Evolutionary conservation across 1,140 invertebrate species (phyloP).

Genomic region (Andrena cerasifolii): DNA sequence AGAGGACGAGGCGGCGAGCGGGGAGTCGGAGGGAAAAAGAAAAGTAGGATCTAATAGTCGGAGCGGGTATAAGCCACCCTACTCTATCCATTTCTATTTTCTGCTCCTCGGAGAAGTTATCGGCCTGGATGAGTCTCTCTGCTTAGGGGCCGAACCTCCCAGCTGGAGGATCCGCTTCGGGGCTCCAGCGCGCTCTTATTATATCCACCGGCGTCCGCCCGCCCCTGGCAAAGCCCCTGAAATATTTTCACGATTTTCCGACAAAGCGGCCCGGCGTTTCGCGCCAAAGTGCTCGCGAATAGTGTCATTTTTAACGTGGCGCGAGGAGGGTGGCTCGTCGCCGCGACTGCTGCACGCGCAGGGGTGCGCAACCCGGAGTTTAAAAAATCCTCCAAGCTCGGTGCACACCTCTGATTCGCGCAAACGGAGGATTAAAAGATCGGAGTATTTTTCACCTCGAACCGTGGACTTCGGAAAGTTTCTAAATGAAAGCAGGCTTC

Average conservation of each 20-base stretch:
- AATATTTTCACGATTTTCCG: conserved; percentile 75
- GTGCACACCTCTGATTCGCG: too few species aligned
- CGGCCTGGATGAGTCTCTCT: conserved; percentile 30
- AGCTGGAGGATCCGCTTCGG: conserved; percentile 1
- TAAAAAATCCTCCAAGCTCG: too few species aligned
- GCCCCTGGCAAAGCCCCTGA: conserved; percentile 66
- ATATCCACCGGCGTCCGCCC: conserved; percentile 60
- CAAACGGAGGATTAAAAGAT: too few species aligned
- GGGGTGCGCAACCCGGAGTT: conserved; percentile 29
- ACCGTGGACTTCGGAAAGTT: too few species aligned
- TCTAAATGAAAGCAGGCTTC: too few species aligned
- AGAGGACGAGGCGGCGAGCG: background rate
- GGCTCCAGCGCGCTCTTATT: conserved; percentile 63
- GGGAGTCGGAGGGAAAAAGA: background rate
- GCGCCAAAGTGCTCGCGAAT: conserved; percentile 75
- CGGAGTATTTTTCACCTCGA: too few species aligned
- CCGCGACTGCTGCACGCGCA: background rate
- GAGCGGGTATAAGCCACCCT: conserved; percentile 29
- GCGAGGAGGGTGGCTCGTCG: background rate
- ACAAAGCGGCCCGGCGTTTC: conserved; percentile 72
- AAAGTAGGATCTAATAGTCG: conserved; percentile 2
- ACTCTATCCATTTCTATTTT: conserved; percentile 55
- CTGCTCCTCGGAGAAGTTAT: conserved; percentile 41
- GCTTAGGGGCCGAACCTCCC: conserved; percentile 27
- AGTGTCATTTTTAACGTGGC: conserved; percentile 74